Conservation (phyloP, 1,140 invertebrate genomes). For the Mylabris phalerata region DNA sequence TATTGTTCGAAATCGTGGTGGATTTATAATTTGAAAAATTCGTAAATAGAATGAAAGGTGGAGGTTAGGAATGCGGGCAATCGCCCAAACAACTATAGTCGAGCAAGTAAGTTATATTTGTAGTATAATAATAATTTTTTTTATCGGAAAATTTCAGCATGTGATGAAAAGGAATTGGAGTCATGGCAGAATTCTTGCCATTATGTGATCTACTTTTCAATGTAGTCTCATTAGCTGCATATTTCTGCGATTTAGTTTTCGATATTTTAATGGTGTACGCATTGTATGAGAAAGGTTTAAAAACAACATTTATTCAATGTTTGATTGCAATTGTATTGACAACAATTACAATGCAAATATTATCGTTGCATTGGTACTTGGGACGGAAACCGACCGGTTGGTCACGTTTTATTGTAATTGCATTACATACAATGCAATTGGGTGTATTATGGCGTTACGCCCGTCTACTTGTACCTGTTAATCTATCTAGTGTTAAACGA, state of each 20-base stretch:
- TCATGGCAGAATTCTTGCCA: constrained; percentile 70
- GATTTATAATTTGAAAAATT: too few species aligned
- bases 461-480: constrained; percentile 78
- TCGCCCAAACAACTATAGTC: constrained; percentile 32
- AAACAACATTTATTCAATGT: constrained; percentile 55
- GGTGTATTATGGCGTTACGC: constrained; percentile 88
- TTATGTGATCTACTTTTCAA: constrained; percentile 87
- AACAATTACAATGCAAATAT: constrained; percentile 65
- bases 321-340: constrained; percentile 61
- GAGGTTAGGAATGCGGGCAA: constrained; percentile 39
- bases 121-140: constrained; percentile 1
- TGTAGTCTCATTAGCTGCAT: constrained; percentile 82
- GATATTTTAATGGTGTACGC: constrained; percentile 80
- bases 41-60: constrained; percentile 28
- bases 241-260: constrained; percentile 87
- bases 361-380: constrained; percentile 52
- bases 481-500: constrained; percentile 72
- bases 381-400: constrained; percentile 34
- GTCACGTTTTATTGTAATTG: constrained; percentile 46
- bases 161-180: constrained; percentile 27
- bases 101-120: constrained; percentile 23
- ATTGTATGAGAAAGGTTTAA: constrained; percentile 58
- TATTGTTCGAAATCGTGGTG: too few species aligned
- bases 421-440: constrained; percentile 68
- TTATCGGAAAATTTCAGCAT: constrained; percentile 23